A percentile compares a stretch with the other conserved stretches of the same genome.
phyloP scores from a whole-genome alignment of 2,888 invertebrate genomes.

The Iphiclides podalirius region DNA sequence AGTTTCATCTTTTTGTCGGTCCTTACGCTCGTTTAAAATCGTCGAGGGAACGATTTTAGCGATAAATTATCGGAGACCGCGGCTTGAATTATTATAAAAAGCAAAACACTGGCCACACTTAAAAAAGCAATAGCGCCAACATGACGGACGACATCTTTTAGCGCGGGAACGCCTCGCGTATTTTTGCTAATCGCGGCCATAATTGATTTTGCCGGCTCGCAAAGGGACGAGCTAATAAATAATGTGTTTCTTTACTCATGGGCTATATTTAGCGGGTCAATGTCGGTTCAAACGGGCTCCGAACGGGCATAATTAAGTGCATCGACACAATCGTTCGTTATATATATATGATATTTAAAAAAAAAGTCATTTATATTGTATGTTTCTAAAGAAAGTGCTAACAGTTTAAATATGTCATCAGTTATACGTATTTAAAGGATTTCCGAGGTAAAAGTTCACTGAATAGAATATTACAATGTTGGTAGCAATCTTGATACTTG shows the following conservation, averaged over 20 bases:
- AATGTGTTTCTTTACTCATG: constrained; percentile 16
- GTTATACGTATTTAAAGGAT: too few relatives aligned
- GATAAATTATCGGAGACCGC: constrained; percentile 4
- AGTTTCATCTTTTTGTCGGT: background rate
- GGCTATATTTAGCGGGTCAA: constrained; percentile 23
- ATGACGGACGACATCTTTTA: constrained; percentile 9
- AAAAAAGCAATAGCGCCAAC: constrained; percentile 21
- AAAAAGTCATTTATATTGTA: too few relatives aligned
- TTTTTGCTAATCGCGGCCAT: constrained; percentile 30
- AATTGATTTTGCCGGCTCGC: constrained; percentile 35
- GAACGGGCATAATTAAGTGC: background rate
- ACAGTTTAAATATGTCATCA: too few relatives aligned
- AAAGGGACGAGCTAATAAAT: constrained; percentile 25
- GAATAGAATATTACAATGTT: too few relatives aligned
- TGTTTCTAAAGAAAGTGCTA: too few relatives aligned
- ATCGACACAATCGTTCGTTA: background rate
- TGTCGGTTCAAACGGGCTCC: constrained; percentile 14
- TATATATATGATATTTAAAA: too few relatives aligned
- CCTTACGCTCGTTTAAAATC: constrained; percentile 6
- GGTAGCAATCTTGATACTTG: too few relatives aligned
- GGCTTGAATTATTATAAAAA: background rate
- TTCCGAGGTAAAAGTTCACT: too few relatives aligned
- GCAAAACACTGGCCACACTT: constrained; percentile 21
- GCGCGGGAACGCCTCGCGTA: constrained; percentile 12
- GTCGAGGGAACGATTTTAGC: background rate